Base-by-base conservation (phyloP, 2,797 vertebrate genomes). In the Carduelis carduelis region DNA sequence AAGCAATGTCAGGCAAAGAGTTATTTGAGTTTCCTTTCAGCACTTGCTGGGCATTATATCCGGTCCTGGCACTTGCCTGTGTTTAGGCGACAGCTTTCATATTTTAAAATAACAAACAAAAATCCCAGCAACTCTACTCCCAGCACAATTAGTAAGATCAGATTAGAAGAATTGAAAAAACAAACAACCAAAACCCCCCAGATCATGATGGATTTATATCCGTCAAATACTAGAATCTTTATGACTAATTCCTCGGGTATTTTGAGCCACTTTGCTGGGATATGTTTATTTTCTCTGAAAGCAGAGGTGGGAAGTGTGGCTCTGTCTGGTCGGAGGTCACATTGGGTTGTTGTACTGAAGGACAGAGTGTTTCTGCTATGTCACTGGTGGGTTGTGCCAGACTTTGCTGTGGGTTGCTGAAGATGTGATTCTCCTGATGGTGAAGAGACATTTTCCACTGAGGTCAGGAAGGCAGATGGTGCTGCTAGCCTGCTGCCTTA, bases 91-190 rank as follows among this genome's bases (percentile, higher is more conserved):
- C 80, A 84, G 74, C 80, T 91, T 91, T 95, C 44, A 5, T 91
- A 88, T 95, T 92, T 91, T 91, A 70, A 89, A 93, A 91, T 85
- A 93, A 86, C 84, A 87, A 94, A 87, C 61, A 92, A 59, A 87
- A 96, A 78, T 86, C 57, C 65, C 66, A 53, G 61, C 35, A 66
- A 23, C 72, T 63, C 53, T 83, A 63, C 68, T 93, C 65, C 74
- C 77, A 49, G 72, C 56, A 91, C 49, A 77, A 70, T 93, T 92
- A 86, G 37, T 91, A 72, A 89, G 1, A 86, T 87, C 63, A 79
- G 74, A 88, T 83, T 80, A 26, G 74, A 78, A 82, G 28, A 75
- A 41, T 1, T 26, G 15, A 41, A 53, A 65, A 61, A 70, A 55
- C 47, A 72, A 78, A 37, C n/a, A 63, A 22, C 14, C 3, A 22